Evolutionary conservation across 1,140 invertebrate genomes (phyloP).

Genomic region (Chrysoperla carnea): DNA sequence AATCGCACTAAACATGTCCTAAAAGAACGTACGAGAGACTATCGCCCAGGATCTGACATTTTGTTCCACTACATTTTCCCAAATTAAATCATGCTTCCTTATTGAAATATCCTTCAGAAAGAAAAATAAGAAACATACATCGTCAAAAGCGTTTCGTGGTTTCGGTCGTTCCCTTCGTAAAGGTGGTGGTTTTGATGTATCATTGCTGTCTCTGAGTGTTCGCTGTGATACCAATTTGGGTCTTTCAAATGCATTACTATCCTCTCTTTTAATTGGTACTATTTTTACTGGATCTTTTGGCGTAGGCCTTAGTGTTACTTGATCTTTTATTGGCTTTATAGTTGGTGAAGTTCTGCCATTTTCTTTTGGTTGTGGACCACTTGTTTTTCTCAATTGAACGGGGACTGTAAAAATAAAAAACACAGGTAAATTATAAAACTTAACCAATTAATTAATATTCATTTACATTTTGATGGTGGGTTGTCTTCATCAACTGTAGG

Average conservation of each 20-base stretch:
- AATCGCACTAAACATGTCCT: no score
- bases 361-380: conserved; percentile 8
- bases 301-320: background rate
- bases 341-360: conserved; percentile 23
- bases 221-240: conserved; percentile 9
- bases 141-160: no score
- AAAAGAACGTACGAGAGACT: no score
- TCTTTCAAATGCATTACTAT: conserved; percentile 17
- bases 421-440: background rate
- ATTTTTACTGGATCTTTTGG: conserved; percentile 10
- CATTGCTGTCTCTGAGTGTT: conserved; percentile 3
- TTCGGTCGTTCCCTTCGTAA: no score
- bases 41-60: no score
- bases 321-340: background rate
- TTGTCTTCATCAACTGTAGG: conserved; percentile 17
- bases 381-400: conserved; percentile 12
- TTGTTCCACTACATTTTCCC: no score
- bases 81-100: no score
- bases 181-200: no score
- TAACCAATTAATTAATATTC: conserved; percentile 8
- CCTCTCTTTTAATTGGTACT: conserved; percentile 13
- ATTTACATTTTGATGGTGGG: conserved; percentile 21
- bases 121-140: no score
- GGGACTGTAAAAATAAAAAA: background rate
- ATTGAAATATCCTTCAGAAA: no score